These are phyloP conservation scores for Arvicanthis niloticus DNA, from an alignment of 2,113 vertebrate species.

Conservation along the genomic window DNA sequence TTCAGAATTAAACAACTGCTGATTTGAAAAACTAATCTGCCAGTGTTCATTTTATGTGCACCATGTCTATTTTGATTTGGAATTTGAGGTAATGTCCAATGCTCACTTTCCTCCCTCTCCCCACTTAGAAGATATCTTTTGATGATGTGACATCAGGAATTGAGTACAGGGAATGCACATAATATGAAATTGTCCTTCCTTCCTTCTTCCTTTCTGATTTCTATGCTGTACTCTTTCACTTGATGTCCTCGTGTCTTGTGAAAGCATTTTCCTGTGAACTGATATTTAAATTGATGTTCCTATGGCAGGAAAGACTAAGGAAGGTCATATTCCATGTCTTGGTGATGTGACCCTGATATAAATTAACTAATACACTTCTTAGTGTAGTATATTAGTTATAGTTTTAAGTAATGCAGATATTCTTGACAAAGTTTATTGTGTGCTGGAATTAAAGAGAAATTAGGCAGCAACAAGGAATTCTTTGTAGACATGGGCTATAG, in stretches of 20 bases:
- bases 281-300: neutral
- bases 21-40: neutral
- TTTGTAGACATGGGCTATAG: neutral
- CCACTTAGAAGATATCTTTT: neutral
- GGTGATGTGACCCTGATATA: neutral
- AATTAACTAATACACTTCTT: neutral
- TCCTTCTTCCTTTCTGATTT: neutral
- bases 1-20: conserved; percentile 41
- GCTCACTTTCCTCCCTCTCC: neutral
- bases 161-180: neutral
- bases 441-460: neutral
- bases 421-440: neutral
- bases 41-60: conserved; percentile 3
- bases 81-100: neutral
- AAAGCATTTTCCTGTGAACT: neutral
- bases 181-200: neutral
- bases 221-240: neutral
- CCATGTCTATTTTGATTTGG: neutral
- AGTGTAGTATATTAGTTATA: neutral
- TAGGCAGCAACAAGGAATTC: neutral
- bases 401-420: neutral
- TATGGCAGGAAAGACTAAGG: neutral
- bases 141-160: neutral
- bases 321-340: neutral
- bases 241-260: neutral